Evolutionary conservation across 2,888 invertebrate genomes (phyloP).

Genomic region (Leptopilina myrica): DNA sequence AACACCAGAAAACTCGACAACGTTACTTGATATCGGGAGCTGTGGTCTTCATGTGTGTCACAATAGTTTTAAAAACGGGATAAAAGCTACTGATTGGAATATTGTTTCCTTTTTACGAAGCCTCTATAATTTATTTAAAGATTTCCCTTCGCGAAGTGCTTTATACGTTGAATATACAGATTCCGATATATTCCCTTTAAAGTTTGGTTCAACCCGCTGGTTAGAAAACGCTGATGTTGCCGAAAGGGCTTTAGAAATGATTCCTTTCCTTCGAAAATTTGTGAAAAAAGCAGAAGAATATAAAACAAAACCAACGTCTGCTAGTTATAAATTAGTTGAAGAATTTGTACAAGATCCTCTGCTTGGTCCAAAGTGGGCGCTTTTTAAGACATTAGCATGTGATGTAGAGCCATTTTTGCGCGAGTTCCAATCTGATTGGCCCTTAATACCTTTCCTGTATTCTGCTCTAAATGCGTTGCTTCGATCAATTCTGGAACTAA

Average conservation of each 20-base stretch:
- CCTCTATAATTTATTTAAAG: no score
- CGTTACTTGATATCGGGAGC: slow-evolving; percentile 60
- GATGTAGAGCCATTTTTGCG: slow-evolving; percentile 54
- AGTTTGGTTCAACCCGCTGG: no score
- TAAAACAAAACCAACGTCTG: slow-evolving; percentile 37
- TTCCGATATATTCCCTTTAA: no score
- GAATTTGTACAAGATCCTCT: slow-evolving; percentile 47
- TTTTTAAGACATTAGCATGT: slow-evolving; percentile 48
- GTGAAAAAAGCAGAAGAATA: no score
- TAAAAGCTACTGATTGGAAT: slow-evolving; percentile 57
- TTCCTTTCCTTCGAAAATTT: no score
- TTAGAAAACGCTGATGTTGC: no score
- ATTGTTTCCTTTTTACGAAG: slow-evolving; percentile 29
- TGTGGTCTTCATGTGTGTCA: slow-evolving; percentile 65
- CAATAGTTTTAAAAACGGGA: slow-evolving; percentile 61
- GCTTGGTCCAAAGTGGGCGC: slow-evolving; percentile 45
- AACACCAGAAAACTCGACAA: slow-evolving; percentile 30
- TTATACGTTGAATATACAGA: no score
- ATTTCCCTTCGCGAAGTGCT: no score
- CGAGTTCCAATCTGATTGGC: slow-evolving; percentile 52
- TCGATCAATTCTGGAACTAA: slow-evolving; percentile 40
- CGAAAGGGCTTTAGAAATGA: no score
- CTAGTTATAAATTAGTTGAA: slow-evolving; percentile 50
- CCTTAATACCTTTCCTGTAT: slow-evolving; percentile 51
- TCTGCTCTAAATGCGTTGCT: slow-evolving; percentile 35